These are phyloP conservation scores for Iphiclides podalirius DNA, from an alignment of 2,888 invertebrate genomes.

Conservation along the genomic window DNA sequence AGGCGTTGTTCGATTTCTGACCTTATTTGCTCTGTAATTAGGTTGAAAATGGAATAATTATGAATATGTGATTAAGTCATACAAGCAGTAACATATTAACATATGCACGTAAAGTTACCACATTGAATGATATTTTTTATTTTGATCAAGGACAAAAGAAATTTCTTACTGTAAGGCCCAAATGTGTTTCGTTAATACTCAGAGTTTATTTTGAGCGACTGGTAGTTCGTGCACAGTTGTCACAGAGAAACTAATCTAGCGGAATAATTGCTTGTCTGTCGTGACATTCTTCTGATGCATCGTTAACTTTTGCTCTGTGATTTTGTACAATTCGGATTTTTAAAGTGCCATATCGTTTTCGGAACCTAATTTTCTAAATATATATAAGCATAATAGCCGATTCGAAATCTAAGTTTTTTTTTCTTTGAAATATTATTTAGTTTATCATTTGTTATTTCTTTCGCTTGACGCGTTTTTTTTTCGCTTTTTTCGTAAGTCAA, in stretches of 20 bases:
- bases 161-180: too few relatives aligned
- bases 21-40: constrained; percentile 12
- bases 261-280: too few relatives aligned
- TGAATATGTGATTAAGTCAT: constrained; percentile 9
- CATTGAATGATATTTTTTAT: background rate
- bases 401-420: constrained; percentile 23
- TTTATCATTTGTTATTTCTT: constrained; percentile 30
- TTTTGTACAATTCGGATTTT: background rate
- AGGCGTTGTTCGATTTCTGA: constrained; percentile 33
- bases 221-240: too few relatives aligned
- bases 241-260: too few relatives aligned
- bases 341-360: constrained; percentile 18
- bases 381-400: constrained; percentile 16
- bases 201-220: too few relatives aligned
- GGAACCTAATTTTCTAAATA: background rate
- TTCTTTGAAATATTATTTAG: constrained; percentile 14
- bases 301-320: too few relatives aligned
- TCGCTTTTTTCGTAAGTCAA: constrained; percentile 67
- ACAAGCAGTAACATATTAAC: background rate
- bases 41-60: constrained; percentile 6
- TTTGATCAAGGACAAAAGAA: too few relatives aligned
- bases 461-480: constrained; percentile 33
- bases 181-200: too few relatives aligned
- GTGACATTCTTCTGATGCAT: too few relatives aligned
- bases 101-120: constrained; percentile 15